Percentiles rank a stretch among this genome's conserved stretches.
These are phyloP conservation scores for Eira barbara DNA, from an alignment of 2,113 vertebrate genomes.

Conservation along the genomic window DNA sequence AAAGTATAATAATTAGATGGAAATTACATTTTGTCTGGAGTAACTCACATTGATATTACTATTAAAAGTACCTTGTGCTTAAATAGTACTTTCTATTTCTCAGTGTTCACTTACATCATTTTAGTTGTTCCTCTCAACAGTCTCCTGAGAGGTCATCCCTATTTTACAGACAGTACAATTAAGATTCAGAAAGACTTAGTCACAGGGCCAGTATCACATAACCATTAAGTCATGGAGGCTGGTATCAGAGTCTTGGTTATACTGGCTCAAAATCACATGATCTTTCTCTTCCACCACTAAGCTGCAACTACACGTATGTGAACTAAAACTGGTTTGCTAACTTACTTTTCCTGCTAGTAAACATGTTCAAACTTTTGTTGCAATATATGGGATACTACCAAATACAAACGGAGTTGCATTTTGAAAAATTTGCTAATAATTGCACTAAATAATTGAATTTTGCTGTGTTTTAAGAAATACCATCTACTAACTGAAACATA, in stretches of 20 bases:
- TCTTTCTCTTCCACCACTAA: not conserved
- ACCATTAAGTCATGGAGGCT: not conserved
- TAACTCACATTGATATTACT: not conserved
- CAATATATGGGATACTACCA: not conserved
- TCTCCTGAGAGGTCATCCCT: not conserved
- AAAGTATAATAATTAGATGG: not conserved
- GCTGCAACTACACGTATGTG: not conserved
- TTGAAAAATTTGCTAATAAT: not conserved
- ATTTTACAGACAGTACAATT: not conserved
- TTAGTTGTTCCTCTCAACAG: not conserved
- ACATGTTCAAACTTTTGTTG: not conserved
- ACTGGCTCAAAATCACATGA: not conserved
- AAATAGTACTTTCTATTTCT: not conserved
- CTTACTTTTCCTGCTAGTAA: not conserved
- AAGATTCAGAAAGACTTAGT: not conserved
- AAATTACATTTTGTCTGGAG: not conserved
- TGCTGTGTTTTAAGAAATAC: not conserved
- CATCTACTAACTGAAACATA: not conserved
- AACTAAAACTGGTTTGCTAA: not conserved
- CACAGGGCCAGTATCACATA: not conserved
- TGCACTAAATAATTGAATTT: not conserved
- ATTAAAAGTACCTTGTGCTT: not conserved
- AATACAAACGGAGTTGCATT: not conserved
- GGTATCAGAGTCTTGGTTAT: not conserved
- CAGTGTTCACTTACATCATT: not conserved